phyloP scores from a whole-genome alignment of 92 coral and sea anemone genomes.

The Galaxea fascicularis region DNA sequence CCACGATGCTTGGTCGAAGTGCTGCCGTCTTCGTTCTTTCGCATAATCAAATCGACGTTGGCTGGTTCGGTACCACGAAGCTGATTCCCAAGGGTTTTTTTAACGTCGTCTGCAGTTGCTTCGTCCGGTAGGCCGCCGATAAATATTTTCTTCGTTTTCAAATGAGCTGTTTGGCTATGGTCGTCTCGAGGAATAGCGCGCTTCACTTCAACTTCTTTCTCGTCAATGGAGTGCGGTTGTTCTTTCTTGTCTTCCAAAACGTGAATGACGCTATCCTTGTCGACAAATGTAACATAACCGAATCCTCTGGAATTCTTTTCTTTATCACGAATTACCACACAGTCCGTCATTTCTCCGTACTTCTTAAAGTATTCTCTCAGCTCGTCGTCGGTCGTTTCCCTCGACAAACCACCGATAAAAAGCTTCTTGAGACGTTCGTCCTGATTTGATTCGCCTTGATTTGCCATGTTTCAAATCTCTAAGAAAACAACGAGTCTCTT shows the following conservation, averaged over 20 bases:
- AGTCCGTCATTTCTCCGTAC: conserved; percentile 79
- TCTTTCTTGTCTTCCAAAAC: conserved; percentile 68
- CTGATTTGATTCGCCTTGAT: neutral
- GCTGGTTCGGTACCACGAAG: conserved; percentile 41
- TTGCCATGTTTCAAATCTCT: conserved; percentile 9
- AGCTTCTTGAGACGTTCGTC: conserved; percentile 81
- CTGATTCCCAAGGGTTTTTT: conserved; percentile 50
- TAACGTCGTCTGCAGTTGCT: conserved; percentile 75
- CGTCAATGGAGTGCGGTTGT: conserved; percentile 77
- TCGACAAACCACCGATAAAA: conserved; percentile 90
- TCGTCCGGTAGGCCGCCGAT: conserved; percentile 87
- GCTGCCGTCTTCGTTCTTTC: conserved; percentile 57
- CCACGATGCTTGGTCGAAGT: conserved; percentile 61
- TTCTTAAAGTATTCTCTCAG: conserved; percentile 77
- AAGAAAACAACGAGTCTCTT: neutral
- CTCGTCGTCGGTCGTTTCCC: conserved; percentile 76
- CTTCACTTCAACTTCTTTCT: conserved; percentile 91
- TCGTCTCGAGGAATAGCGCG: conserved; percentile 97
- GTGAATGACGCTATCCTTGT: conserved; percentile 52
- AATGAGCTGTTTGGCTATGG: conserved; percentile 69
- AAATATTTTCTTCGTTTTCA: conserved; percentile 89
- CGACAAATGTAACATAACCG: conserved; percentile 89
- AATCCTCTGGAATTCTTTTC: conserved; percentile 84
- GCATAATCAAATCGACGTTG: conserved; percentile 65
- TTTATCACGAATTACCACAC: conserved; percentile 76